phyloP scores from a whole-genome alignment of 2,888 invertebrate species.

The Tetramorium bicarinatum region DNA sequence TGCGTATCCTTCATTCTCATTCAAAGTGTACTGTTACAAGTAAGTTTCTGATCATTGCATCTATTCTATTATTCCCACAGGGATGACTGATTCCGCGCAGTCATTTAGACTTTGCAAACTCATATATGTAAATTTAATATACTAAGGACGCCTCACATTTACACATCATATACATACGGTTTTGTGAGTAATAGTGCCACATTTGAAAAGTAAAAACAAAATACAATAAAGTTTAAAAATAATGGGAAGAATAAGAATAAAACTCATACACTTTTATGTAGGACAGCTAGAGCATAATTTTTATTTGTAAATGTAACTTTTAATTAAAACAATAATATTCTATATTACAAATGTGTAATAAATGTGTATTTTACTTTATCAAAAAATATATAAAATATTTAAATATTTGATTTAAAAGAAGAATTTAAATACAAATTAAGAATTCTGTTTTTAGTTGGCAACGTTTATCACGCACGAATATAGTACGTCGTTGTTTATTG shows the following conservation, averaged over 20 bases:
- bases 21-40: not conserved
- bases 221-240: not conserved
- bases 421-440: not conserved
- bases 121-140: not conserved
- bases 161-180: not conserved
- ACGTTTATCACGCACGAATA: constrained; percentile 41
- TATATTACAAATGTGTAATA: not conserved
- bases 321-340: not conserved
- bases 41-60: constrained; percentile 15
- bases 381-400: not conserved
- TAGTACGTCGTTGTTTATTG: constrained; percentile 8
- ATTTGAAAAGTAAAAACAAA: not conserved
- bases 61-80: not conserved
- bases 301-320: constrained; percentile 2
- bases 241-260: not conserved
- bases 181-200: not conserved
- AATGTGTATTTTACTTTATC: not conserved
- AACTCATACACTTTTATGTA: not conserved
- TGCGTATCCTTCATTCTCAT: constrained; percentile 7
- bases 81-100: not conserved
- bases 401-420: not conserved
- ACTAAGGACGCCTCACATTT: not conserved
- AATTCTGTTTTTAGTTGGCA: constrained; percentile 25
- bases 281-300: not conserved
- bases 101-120: not conserved